These are phyloP conservation scores for Cosmia trapezina DNA, from an alignment of 2,888 invertebrate genomes.

Conservation along the genomic window DNA sequence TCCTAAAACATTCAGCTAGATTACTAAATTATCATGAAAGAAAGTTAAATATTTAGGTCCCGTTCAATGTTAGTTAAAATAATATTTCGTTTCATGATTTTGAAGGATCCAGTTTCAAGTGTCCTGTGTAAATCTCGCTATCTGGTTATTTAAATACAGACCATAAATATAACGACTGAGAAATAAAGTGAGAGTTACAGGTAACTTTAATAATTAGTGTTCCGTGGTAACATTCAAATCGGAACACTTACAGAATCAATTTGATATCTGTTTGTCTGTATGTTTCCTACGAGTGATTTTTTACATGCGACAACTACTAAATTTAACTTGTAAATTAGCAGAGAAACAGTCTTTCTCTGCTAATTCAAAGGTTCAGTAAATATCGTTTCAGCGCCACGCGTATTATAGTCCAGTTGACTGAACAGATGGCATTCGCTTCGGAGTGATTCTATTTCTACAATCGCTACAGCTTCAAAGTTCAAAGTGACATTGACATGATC, in stretches of 20 bases:
- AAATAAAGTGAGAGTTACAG: not conserved
- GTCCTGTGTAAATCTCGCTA: not conserved
- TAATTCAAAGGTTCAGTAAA: not conserved
- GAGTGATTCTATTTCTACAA: too few relatives aligned
- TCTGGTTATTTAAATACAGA: slow-evolving; percentile 19
- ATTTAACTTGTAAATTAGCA: not conserved
- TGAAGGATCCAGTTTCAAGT: slow-evolving; percentile 3
- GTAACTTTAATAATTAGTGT: slow-evolving; percentile 12
- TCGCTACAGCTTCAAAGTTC: too few relatives aligned
- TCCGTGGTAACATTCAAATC: not conserved
- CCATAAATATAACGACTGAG: not conserved
- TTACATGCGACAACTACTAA: not conserved
- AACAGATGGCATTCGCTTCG: too few relatives aligned
- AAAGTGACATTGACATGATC: too few relatives aligned
- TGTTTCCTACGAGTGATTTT: not conserved
- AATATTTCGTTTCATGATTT: slow-evolving; percentile 20
- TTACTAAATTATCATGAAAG: slow-evolving; percentile 20
- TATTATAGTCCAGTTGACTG: not conserved
- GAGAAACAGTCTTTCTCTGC: not conserved
- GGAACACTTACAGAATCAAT: not conserved
- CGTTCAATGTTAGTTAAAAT: slow-evolving; percentile 11
- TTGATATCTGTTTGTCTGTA: not conserved
- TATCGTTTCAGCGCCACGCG: not conserved
- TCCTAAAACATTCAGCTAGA: not conserved
- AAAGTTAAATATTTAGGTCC: slow-evolving; percentile 32